Percentiles rank a stretch among this genome's conserved stretches.
Conservation (phyloP, 2,888 invertebrate genomes). For the Heliconius charithonia region DNA sequence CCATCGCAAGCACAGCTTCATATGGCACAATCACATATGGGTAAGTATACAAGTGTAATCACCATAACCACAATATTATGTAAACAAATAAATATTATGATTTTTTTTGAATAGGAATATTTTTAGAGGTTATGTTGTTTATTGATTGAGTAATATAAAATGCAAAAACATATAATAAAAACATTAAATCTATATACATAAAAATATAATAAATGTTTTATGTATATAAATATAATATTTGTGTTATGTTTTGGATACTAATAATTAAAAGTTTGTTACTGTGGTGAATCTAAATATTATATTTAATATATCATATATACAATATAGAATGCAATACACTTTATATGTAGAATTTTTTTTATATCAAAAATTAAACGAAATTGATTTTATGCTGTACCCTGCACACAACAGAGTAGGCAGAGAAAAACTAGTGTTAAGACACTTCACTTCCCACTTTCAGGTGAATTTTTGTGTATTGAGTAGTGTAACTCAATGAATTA, state of each 20-base stretch:
- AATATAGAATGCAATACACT: too few relatives aligned
- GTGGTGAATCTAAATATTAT: not conserved
- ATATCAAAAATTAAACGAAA: too few relatives aligned
- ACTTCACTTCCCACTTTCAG: too few relatives aligned
- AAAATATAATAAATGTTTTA: not conserved
- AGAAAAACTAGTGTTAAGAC: too few relatives aligned
- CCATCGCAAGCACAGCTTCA: constrained; percentile 74
- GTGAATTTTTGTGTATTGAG: too few relatives aligned
- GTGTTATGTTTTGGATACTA: not conserved
- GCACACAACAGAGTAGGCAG: too few relatives aligned
- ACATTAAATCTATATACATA: too few relatives aligned
- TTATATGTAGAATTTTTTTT: too few relatives aligned
- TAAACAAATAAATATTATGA: constrained; percentile 20
- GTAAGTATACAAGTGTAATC: constrained; percentile 51
- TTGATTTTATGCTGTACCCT: too few relatives aligned
- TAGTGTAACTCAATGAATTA: too few relatives aligned
- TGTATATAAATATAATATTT: not conserved
- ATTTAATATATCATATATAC: too few relatives aligned
- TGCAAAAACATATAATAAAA: not conserved
- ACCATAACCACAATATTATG: constrained; percentile 3
- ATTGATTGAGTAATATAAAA: not conserved
- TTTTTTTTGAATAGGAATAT: not conserved
- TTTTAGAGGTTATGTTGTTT: constrained; percentile 7
- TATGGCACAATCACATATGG: constrained; percentile 80
- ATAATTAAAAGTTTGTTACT: not conserved